Evolutionary conservation across 2,113 vertebrate genomes (phyloP).

Genomic region (Marcusenius ussheri): DNA sequence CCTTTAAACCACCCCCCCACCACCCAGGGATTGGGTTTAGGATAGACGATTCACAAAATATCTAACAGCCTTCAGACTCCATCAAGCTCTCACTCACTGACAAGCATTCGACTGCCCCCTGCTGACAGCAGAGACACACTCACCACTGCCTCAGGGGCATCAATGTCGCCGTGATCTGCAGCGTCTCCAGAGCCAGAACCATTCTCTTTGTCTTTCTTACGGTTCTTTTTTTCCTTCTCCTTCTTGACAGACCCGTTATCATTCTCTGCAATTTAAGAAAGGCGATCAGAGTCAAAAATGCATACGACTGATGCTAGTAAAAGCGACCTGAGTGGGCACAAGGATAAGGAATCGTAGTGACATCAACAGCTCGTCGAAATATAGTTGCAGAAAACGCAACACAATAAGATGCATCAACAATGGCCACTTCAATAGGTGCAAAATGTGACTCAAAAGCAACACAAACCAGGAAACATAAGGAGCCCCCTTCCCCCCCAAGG

Average conservation of each 20-base stretch:
- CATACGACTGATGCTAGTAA: background rate
- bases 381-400: background rate
- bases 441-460: background rate
- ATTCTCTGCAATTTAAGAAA: slow-evolving; percentile 60
- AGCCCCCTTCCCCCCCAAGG: background rate
- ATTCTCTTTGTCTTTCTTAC: slow-evolving; percentile 96
- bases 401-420: background rate
- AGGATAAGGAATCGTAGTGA: background rate
- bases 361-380: background rate
- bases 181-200: slow-evolving; percentile 82
- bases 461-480: background rate
- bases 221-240: slow-evolving; percentile 94
- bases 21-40: background rate
- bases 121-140: slow-evolving; percentile 32
- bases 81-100: background rate
- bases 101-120: background rate
- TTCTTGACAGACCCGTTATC: slow-evolving; percentile 85
- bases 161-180: slow-evolving; percentile 70
- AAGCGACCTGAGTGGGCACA: background rate
- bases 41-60: background rate
- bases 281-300: background rate
- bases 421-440: background rate
- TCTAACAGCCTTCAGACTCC: background rate
- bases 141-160: slow-evolving; percentile 82
- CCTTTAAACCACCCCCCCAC: slow-evolving; percentile 44